Percentiles rank a stretch among this genome's conserved stretches.
These are phyloP conservation scores for Dryobates pubescens DNA, from an alignment of 2,797 vertebrate species.

Conservation along the genomic window DNA sequence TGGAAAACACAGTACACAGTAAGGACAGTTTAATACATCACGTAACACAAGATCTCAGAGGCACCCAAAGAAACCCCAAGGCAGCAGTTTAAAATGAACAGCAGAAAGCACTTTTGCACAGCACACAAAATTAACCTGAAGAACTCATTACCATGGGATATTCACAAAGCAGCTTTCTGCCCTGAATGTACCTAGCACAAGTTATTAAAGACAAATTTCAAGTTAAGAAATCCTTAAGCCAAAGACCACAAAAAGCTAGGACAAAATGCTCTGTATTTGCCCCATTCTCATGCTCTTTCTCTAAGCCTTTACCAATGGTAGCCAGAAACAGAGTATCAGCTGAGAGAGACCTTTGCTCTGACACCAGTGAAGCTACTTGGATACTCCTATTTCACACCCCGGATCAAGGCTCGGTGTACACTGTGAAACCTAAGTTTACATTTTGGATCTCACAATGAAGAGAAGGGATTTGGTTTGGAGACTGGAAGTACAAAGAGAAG, in stretches of 20 bases:
- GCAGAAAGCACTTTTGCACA: neutral
- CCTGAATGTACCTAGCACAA: neutral
- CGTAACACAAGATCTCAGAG: neutral
- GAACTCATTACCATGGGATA: neutral
- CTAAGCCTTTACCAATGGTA: neutral
- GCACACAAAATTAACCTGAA: neutral
- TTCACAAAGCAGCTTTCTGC: neutral
- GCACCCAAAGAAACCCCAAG: neutral
- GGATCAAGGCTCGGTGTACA: neutral
- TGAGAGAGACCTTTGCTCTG: neutral
- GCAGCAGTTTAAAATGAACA: neutral
- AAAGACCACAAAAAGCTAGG: neutral
- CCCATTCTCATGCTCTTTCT: neutral
- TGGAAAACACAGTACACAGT: neutral
- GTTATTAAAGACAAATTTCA: slow-evolving; percentile 9
- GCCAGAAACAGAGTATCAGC: neutral
- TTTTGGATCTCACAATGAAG: neutral
- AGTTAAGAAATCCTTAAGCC: neutral
- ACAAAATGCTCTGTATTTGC: neutral
- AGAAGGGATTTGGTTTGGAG: neutral
- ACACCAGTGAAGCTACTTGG: neutral
- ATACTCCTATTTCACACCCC: neutral
- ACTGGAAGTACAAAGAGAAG: neutral
- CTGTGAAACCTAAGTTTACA: neutral
- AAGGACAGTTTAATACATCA: neutral